Base-by-base conservation (phyloP, 2,888 invertebrate genomes). In the Syrphus vitripennis region DNA sequence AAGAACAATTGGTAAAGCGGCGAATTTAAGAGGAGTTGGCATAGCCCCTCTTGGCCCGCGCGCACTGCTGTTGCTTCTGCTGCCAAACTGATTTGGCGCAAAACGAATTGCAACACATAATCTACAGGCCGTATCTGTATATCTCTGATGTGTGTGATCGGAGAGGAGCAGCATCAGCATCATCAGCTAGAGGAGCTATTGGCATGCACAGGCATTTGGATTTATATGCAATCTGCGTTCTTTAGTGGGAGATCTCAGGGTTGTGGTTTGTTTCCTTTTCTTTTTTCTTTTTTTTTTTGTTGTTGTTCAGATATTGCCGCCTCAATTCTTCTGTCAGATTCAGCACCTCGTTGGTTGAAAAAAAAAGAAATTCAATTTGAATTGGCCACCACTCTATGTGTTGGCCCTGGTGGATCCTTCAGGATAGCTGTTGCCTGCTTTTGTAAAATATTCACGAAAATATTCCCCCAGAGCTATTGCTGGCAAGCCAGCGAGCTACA, bases 81-180 rank as follows among this genome's bases (percentile, higher is more conserved):
- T 67, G 55, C 63, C 67, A 63, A 79, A 65, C 78, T 74, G 83
- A 87, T 83, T 87, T 83, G 79, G 87, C 78, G 75, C 87, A 83
- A 87, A 87, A 87, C 87, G 87, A 87, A 87, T 87, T 87, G 87
- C 87, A 83, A 83, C 87, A 87, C 78, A 87, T 87, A 87, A 87
- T 87, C 87, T 75, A 42, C 65, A 50, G 78, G 31, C 77, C 75
- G 87, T 87, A 87, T 87, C 81, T 70, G 69, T 65, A 57, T 57
- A 65, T 65, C 63, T 63, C 45, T 65, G 65, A 65, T 65, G 78
- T 82, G 82, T 72, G 78, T 78, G 86, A 86, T 86, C 82, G 48
- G 67, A 57, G 61, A 75, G 59, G 57, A 67, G 61, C 31, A 61
- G 37, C n/a, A 40, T 45, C 29, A 61, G 63, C 21, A 42, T 19